A percentile compares a stretch with the other conserved stretches of the same genome.
phyloP scores from a whole-genome alignment of 2,888 invertebrate genomes.

The Drosophila vallismaia region DNA sequence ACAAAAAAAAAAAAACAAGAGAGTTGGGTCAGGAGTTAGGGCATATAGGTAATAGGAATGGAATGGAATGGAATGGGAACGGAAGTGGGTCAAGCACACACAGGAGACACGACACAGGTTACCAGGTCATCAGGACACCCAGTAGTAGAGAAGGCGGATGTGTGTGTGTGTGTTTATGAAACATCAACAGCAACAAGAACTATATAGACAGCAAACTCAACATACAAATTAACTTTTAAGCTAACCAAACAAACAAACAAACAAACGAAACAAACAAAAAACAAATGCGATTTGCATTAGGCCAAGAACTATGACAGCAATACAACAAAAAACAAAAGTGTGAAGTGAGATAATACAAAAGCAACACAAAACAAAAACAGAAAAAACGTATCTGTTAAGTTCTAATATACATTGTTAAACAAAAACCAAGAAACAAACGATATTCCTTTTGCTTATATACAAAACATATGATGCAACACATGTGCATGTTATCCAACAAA shows the following conservation, averaged over 20 bases:
- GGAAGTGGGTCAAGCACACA: constrained; percentile 4
- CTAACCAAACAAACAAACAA: constrained; percentile 55
- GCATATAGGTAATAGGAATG: constrained; percentile 6
- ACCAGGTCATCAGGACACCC: constrained; percentile 12
- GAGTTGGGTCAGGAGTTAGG: constrained; percentile 15
- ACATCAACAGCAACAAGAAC: constrained; percentile 24
- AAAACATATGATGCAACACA: constrained; percentile 30
- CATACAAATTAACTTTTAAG: constrained; percentile 68
- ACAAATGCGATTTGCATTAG: constrained; percentile 40
- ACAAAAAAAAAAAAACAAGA: constrained; percentile 19
- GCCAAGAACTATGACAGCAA: constrained; percentile 54
- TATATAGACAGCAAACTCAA: constrained; percentile 35
- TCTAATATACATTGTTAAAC: constrained; percentile 51
- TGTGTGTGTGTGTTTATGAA: constrained; percentile 14
- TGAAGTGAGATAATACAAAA: constrained; percentile 16
- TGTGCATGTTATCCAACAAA: constrained; percentile 41
- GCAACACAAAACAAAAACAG: constrained; percentile 24
- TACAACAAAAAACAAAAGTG: constrained; percentile 23
- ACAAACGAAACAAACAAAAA: constrained; percentile 35
- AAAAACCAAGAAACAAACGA: constrained; percentile 56
- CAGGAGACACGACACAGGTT: constrained; percentile 4
- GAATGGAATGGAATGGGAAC: neutral
- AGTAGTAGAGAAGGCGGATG: neutral
- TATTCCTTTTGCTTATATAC: constrained; percentile 78
- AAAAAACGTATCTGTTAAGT: constrained; percentile 63